Evolutionary conservation across 2,113 vertebrate genomes (phyloP).

Genomic region (Thinocorus orbignyianus): DNA sequence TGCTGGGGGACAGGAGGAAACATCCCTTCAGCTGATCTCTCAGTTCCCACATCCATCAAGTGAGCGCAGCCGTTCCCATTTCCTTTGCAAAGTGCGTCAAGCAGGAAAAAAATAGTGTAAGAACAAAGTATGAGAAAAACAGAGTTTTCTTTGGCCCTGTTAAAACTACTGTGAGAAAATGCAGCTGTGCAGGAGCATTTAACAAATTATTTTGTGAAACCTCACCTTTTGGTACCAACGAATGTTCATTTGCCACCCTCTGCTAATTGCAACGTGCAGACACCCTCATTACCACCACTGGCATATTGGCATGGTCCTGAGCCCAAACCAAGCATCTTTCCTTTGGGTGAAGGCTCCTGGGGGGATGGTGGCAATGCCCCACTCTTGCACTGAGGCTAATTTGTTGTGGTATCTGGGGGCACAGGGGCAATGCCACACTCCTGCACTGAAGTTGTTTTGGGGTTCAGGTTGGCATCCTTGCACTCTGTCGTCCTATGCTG

Average conservation of each 20-base stretch:
- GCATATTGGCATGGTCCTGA: neutral
- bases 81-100: slow-evolving; percentile 27
- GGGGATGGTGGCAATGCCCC: neutral
- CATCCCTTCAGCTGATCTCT: neutral
- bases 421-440: neutral
- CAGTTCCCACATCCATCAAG: slow-evolving; percentile 34
- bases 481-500: neutral
- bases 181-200: neutral
- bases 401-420: neutral
- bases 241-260: neutral
- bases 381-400: neutral
- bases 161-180: neutral
- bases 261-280: neutral
- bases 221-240: neutral
- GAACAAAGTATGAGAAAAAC: neutral
- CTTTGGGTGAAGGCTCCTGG: neutral
- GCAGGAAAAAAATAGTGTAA: neutral
- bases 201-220: neutral
- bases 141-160: slow-evolving; percentile 2
- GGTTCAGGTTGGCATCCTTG: neutral
- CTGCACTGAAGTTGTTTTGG: neutral
- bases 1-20: slow-evolving; percentile 7
- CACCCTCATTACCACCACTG: too few species aligned
- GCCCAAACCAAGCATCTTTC: neutral
- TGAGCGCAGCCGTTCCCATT: neutral